Conservation (phyloP, 2,797 vertebrate species). For the Ciconia nigra region DNA sequence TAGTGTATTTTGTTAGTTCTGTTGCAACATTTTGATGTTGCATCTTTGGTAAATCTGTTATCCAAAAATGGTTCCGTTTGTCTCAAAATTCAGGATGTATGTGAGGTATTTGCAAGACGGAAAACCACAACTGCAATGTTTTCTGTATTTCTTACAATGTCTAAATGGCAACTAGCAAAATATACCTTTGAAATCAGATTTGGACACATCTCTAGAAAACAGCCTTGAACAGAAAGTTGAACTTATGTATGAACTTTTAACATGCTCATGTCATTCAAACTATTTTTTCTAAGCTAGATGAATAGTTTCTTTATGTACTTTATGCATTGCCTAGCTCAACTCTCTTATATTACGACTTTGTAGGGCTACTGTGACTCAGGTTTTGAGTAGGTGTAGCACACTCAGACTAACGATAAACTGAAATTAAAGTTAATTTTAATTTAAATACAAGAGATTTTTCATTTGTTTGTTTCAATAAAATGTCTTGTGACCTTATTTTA, state of each 20-base stretch:
- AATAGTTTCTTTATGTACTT: not conserved
- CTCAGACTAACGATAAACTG: not conserved
- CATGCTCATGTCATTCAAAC: not conserved
- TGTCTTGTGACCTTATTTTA: not conserved
- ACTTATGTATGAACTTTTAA: not conserved
- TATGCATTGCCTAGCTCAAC: not conserved
- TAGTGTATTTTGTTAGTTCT: not conserved
- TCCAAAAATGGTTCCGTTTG: not conserved
- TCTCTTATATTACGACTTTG: not conserved
- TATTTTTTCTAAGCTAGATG: not conserved
- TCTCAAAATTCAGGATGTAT: not conserved
- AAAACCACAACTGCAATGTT: not conserved
- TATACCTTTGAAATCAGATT: not conserved
- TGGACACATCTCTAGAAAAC: not conserved
- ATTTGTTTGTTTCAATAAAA: not conserved
- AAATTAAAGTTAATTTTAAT: not conserved
- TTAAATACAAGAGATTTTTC: not conserved
- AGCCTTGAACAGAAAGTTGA: not conserved
- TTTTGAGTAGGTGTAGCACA: not conserved
- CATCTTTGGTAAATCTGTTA: not conserved
- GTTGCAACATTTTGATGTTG: not conserved
- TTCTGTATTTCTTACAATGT: not conserved
- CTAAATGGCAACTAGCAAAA: not conserved
- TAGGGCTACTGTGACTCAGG: not conserved
- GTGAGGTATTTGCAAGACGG: not conserved